Evolutionary conservation across 2,888 invertebrate genomes (phyloP).

Genomic region (Clanis bilineata): DNA sequence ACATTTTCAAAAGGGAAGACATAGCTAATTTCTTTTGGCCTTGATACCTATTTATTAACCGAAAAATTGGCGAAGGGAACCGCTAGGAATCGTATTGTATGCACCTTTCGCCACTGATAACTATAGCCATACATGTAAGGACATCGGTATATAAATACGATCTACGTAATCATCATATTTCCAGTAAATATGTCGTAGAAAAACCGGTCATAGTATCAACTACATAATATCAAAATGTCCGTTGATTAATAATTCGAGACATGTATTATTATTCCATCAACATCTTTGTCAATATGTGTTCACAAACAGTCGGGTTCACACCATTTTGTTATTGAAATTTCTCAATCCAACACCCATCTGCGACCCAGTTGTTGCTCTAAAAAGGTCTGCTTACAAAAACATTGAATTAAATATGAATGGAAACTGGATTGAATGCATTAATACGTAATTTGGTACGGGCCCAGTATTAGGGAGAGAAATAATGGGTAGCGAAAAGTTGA

Average conservation of each 20-base stretch:
- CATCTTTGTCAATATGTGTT: background rate
- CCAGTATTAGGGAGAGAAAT: slow-evolving; percentile 71
- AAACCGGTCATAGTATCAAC: background rate
- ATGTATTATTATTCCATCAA: slow-evolving; percentile 28
- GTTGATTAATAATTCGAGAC: slow-evolving; percentile 22
- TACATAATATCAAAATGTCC: background rate
- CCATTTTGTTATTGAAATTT: slow-evolving; percentile 71
- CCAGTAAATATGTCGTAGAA: background rate
- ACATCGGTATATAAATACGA: background rate
- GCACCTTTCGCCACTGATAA: too few species aligned
- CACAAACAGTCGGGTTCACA: slow-evolving; percentile 47
- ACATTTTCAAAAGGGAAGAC: too few species aligned
- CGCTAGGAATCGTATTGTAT: too few species aligned
- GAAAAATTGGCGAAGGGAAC: too few species aligned
- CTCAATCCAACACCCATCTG: slow-evolving; percentile 73
- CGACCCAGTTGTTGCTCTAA: slow-evolving; percentile 71
- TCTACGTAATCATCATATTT: background rate
- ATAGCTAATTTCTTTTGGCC: too few species aligned
- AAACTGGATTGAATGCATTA: slow-evolving; percentile 80
- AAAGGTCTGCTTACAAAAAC: slow-evolving; percentile 70
- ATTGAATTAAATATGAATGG: slow-evolving; percentile 76
- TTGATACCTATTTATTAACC: too few species aligned
- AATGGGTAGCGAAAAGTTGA: slow-evolving; percentile 70
- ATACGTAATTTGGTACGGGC: slow-evolving; percentile 76
- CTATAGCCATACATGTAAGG: too few species aligned